A percentile compares a stretch with the other conserved stretches of the same genome.
These are phyloP conservation scores for Leucophora obtusa DNA, from an alignment of 2,888 invertebrate species.

Conservation along the genomic window DNA sequence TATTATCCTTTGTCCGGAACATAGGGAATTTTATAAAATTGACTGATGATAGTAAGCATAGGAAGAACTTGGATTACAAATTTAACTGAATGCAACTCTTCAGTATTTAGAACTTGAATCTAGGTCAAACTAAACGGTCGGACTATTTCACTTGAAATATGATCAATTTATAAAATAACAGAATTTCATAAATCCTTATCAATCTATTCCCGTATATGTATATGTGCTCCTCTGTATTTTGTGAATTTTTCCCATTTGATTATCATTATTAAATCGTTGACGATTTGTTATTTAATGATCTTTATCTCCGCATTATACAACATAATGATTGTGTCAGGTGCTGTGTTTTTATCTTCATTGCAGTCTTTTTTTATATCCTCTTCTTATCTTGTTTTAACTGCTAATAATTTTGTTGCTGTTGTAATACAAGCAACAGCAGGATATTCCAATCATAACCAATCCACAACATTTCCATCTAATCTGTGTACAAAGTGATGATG, in stretches of 20 bases:
- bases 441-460: constrained; percentile 42
- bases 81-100: too few relatives aligned
- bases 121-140: too few relatives aligned
- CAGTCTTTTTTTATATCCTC: not conserved
- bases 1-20: too few relatives aligned
- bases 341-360: constrained; percentile 30
- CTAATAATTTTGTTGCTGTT: constrained; percentile 30
- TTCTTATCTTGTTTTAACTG: constrained; percentile 38
- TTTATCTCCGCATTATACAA: constrained; percentile 43
- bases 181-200: not conserved
- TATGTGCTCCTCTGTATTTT: constrained; percentile 4
- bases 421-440: constrained; percentile 47
- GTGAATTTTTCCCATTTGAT: constrained; percentile 29
- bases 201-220: not conserved
- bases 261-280: constrained; percentile 55
- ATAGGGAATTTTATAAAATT: too few relatives aligned
- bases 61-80: too few relatives aligned
- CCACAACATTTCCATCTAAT: constrained; percentile 22
- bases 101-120: too few relatives aligned
- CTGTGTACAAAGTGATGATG: constrained; percentile 28
- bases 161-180: too few relatives aligned
- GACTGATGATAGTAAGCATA: too few relatives aligned
- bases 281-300: constrained; percentile 60
- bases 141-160: too few relatives aligned
- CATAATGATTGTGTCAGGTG: constrained; percentile 61